Percentiles rank a stretch among this genome's conserved stretches.
Evolutionary conservation across 1,140 invertebrate species (phyloP).

Genomic region (Araneus ventricosus): DNA sequence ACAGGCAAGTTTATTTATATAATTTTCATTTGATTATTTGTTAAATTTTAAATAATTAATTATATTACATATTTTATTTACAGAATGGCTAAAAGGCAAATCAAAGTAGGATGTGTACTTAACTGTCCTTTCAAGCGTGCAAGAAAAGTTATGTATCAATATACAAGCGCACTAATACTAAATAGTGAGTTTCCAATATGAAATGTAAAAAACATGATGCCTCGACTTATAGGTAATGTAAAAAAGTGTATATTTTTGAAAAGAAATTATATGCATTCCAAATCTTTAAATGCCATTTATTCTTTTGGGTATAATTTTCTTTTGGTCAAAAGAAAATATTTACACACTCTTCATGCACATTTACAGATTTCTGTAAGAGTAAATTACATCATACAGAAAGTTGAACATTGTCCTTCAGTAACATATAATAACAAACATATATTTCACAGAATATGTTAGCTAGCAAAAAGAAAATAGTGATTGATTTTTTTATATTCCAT

Average conservation of each 20-base stretch:
- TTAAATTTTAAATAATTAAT: neutral
- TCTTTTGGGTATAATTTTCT: conserved; percentile 24
- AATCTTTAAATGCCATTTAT: conserved; percentile 59
- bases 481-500: neutral
- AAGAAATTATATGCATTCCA: neutral
- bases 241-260: neutral
- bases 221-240: neutral
- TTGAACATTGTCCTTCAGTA: conserved; percentile 27
- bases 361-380: neutral
- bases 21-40: too few species aligned
- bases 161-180: neutral
- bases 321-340: conserved; percentile 24
- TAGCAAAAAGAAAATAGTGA: neutral
- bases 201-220: neutral
- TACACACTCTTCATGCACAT: conserved; percentile 26
- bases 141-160: conserved; percentile 40
- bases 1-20: conserved; percentile 1
- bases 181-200: neutral
- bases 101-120: conserved; percentile 44
- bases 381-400: conserved; percentile 17
- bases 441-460: conserved; percentile 10
- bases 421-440: conserved; percentile 47
- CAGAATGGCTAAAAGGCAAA: neutral
- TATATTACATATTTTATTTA: neutral
- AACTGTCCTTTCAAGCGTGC: conserved; percentile 14